A percentile compares a stretch with the other conserved stretches of the same genome.
Conservation (phyloP, 2,113 vertebrate species). For the Festucalex cinctus region DNA sequence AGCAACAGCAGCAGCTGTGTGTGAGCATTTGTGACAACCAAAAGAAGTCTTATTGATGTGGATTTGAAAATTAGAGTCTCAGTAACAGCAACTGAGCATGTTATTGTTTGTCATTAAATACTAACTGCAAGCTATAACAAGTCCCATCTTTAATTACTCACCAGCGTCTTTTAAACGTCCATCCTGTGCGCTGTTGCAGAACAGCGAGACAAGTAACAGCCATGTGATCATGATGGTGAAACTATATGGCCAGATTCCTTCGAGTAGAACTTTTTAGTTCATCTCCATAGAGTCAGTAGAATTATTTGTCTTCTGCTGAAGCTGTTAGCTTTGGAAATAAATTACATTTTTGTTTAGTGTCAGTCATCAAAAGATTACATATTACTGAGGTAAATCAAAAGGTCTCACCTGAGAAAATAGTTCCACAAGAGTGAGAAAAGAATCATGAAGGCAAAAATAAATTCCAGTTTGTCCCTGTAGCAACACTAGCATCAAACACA, state of each 20-base stretch:
- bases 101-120: not conserved
- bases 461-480: not conserved
- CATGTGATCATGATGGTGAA: slow-evolving; percentile 17
- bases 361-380: not conserved
- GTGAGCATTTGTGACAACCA: not conserved
- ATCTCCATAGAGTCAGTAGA: not conserved
- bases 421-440: not conserved
- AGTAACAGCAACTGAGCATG: not conserved
- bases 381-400: not conserved
- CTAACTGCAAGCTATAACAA: not conserved
- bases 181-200: slow-evolving; percentile 17
- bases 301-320: not conserved
- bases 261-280: not conserved
- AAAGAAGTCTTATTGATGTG: not conserved
- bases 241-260: not conserved
- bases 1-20: not conserved
- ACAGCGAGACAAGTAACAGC: slow-evolving; percentile 24
- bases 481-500: not conserved
- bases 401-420: not conserved
- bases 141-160: slow-evolving; percentile 13
- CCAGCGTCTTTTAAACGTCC: slow-evolving; percentile 9
- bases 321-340: not conserved
- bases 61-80: not conserved
- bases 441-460: not conserved
- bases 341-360: not conserved